Evolutionary conservation across 64 coral and sea anemone genomes (phyloP).

Genomic region (Pocillopora verrucosa): DNA sequence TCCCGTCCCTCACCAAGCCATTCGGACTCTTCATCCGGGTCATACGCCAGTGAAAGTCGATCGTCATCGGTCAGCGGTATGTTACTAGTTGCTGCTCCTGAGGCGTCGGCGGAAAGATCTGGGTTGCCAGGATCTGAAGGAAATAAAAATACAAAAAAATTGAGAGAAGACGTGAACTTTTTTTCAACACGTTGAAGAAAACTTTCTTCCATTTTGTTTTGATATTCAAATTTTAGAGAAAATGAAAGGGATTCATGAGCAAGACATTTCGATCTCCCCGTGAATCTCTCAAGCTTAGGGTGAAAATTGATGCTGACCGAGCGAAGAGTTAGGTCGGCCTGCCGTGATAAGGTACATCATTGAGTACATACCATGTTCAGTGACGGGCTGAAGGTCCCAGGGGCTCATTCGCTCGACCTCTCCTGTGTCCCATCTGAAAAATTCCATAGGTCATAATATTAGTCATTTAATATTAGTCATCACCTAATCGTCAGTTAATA

Average conservation of each 20-base stretch:
- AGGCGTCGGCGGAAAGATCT: conserved; percentile 68
- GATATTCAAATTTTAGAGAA: no score
- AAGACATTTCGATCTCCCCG: no score
- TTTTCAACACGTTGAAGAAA: no score
- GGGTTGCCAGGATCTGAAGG: conserved; percentile 40
- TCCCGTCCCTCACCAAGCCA: conserved; percentile 95
- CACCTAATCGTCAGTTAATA: no score
- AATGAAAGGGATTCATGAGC: no score
- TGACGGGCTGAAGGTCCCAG: conserved; percentile 77
- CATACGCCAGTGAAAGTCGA: conserved; percentile 68
- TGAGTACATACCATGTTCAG: conserved; percentile 54
- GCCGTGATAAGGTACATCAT: neutral
- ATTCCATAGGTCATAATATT: neutral
- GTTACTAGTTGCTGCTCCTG: conserved; percentile 88
- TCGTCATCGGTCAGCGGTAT: conserved; percentile 96
- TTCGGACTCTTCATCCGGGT: conserved; percentile 69
- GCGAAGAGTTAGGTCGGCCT: neutral
- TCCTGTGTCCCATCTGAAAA: conserved; percentile 94
- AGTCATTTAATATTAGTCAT: neutral
- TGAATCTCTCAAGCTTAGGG: neutral
- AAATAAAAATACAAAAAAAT: neutral
- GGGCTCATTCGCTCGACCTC: conserved; percentile 98
- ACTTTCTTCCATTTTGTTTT: no score
- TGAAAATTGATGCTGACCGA: neutral
- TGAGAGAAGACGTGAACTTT: neutral